These are phyloP conservation scores for Plectus sambesii DNA, from an alignment of 1,140 invertebrate genomes.

Conservation along the genomic window DNA sequence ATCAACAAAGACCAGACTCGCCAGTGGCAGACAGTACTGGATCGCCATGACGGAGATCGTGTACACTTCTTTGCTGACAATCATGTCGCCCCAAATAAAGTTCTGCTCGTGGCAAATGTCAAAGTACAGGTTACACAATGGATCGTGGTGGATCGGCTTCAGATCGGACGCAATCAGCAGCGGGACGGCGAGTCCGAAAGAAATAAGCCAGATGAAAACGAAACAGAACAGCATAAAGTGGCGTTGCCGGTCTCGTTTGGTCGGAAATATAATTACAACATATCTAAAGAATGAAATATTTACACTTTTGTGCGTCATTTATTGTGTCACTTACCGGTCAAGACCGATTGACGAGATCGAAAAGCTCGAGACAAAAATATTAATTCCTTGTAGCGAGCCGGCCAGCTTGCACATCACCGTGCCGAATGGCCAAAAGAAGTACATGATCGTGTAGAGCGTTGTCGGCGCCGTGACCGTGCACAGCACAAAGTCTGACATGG, in stretches of 20 bases:
- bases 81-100: slow-evolving; percentile 37
- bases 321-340: slow-evolving; percentile 44
- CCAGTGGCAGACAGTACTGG: slow-evolving; percentile 38
- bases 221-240: slow-evolving; percentile 42
- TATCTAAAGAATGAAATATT: slow-evolving; percentile 29
- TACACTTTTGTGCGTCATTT: background rate
- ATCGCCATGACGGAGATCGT: slow-evolving; percentile 37
- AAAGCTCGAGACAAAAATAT: slow-evolving; percentile 48
- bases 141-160: slow-evolving; percentile 33
- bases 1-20: slow-evolving; percentile 41
- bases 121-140: slow-evolving; percentile 30
- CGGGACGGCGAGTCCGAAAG: slow-evolving; percentile 37
- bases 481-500: slow-evolving; percentile 42
- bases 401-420: slow-evolving; percentile 41
- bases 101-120: slow-evolving; percentile 44
- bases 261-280: slow-evolving; percentile 43
- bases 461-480: slow-evolving; percentile 45
- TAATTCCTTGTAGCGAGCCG: slow-evolving; percentile 43
- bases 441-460: slow-evolving; percentile 41
- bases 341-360: slow-evolving; percentile 47
- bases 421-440: slow-evolving; percentile 45
- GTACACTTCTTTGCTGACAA: slow-evolving; percentile 35
- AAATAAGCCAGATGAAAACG: slow-evolving; percentile 38
- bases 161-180: slow-evolving; percentile 39
- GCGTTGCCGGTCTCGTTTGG: slow-evolving; percentile 39